Evolutionary conservation across 2,113 vertebrate species (phyloP), one percentile per base, ranked within the genome.

Genomic region (Hyperoodon ampullatus): DNA sequence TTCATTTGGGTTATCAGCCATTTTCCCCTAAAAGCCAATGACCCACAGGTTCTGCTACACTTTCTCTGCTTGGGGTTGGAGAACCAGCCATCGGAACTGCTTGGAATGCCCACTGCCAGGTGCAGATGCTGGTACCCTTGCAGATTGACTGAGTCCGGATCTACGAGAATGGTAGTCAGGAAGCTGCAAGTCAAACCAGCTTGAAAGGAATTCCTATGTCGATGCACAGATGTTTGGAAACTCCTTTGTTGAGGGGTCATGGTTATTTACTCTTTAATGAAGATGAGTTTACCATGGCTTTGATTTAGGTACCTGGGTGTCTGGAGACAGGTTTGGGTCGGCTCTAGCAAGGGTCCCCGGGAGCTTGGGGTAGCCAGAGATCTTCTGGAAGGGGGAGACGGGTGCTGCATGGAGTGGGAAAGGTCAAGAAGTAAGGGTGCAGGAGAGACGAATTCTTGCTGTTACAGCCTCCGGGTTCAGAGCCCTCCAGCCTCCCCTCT

Each of bases 371-470:
- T 12, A 55, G 60, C 53, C 65, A 86, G 33, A 81, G 50, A 60
- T 39, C 60, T 75, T 63, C 93, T 58, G 11, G 65, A 87, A 60
- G 8, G 4, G 2, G 15, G 42, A 68, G 19, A 84, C 72, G 5
- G 47, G 14, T 28, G 33, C 60, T 12, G 13, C 19, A 2, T 8
- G 5, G 24, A 3, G 30, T 10, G 33, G 4, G 53, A 26, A 58
- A 15, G 12, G 3, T 70, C 18, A 33, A 42, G 61, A 47, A 71
- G n/a, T 0, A 6, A 83, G 47, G 1, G 6, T 58, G 8, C 33
- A 39, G 13, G 12, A 50, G 23, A 42, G 2, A 42, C 0, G 0
- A 63, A 60, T 15, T 21, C 8, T 65, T 13, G 2, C 24, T 11
- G 21, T 6, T 11, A 2, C 58, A 60, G 55, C 16, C 33, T 50